A percentile compares a stretch with the other conserved stretches of the same genome.
phyloP scores from a whole-genome alignment of 2,797 vertebrate genomes.

The Pangasius macronema region DNA sequence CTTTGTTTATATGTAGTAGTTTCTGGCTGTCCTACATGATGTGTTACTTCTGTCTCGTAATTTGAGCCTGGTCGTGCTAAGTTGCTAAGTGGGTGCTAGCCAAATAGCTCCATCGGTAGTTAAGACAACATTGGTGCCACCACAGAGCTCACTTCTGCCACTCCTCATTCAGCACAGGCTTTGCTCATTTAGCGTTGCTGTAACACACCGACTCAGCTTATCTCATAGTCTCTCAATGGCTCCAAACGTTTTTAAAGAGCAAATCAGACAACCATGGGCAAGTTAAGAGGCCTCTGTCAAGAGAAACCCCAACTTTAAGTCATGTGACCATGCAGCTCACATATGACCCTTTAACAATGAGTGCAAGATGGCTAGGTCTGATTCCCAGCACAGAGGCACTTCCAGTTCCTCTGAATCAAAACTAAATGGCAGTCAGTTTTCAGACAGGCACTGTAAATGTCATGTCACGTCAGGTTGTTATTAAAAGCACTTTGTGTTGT shows the following conservation, averaged over 20 bases:
- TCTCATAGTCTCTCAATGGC: neutral
- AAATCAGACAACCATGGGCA: neutral
- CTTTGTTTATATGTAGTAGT: no score
- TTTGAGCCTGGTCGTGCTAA: neutral
- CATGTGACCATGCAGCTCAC: neutral
- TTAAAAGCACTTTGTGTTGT: neutral
- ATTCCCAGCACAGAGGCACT: neutral
- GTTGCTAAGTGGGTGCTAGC: neutral
- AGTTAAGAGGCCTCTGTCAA: neutral
- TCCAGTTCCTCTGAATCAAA: neutral
- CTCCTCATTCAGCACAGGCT: constrained; percentile 37
- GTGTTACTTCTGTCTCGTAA: neutral
- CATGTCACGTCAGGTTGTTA: neutral
- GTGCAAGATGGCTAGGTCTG: neutral
- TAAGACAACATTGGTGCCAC: constrained; percentile 18
- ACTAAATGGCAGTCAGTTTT: neutral
- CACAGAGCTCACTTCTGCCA: constrained; percentile 36
- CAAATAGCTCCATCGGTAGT: neutral
- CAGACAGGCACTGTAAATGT: neutral
- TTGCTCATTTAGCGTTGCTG: neutral
- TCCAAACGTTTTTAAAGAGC: neutral
- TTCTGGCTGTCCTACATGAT: neutral
- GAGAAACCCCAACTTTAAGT: neutral
- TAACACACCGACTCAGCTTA: neutral
- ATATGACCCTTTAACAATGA: neutral